These are phyloP conservation scores for Stenurella melanura DNA, from an alignment of 2,888 invertebrate species.

Conservation along the genomic window DNA sequence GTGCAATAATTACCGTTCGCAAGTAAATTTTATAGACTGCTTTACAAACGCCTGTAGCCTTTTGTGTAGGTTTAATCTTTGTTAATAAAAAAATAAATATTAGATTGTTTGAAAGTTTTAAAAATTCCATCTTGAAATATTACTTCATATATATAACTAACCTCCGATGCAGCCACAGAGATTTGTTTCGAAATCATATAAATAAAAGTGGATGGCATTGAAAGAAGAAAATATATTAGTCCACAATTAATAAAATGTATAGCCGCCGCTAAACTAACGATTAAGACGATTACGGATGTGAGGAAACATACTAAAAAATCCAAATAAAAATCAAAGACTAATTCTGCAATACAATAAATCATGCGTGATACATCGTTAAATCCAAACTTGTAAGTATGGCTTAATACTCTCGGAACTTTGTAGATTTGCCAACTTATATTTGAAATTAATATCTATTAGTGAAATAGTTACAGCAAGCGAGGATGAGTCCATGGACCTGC, in stretches of 20 bases:
- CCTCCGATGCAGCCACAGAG: neutral
- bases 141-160: neutral
- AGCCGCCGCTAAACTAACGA: neutral
- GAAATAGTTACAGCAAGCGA: too few species aligned
- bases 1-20: neutral
- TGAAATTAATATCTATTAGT: too few species aligned
- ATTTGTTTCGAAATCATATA: neutral
- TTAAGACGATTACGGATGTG: too few species aligned
- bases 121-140: conserved; percentile 5
- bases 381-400: too few species aligned
- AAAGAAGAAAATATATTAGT: conserved; percentile 9
- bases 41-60: neutral
- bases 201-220: conserved; percentile 29
- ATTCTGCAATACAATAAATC: too few species aligned
- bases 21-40: neutral
- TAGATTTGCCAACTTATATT: too few species aligned
- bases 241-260: neutral
- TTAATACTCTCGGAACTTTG: too few species aligned
- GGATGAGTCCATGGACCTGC: too few species aligned
- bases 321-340: too few species aligned
- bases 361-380: too few species aligned
- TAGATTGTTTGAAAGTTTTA: conserved; percentile 7
- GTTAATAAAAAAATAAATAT: conserved; percentile 1
- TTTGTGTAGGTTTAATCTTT: neutral
- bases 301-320: too few species aligned